A percentile compares a stretch with the other conserved stretches of the same genome.
phyloP scores from a whole-genome alignment of 2,113 vertebrate genomes.

The Mirza zaza region DNA sequence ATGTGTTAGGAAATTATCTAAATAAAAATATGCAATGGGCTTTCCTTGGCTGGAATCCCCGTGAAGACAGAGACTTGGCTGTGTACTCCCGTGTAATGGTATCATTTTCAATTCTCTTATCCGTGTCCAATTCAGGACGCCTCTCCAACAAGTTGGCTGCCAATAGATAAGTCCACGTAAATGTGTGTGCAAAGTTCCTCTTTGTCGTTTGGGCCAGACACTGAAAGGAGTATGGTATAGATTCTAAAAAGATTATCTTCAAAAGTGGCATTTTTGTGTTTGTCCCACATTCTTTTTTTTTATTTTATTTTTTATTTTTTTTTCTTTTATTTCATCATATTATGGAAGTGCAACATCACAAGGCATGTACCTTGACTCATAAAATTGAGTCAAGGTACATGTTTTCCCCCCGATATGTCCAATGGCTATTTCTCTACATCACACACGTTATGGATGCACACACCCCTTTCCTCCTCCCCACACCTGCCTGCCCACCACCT shows the following conservation, averaged over 20 bases:
- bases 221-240: background rate
- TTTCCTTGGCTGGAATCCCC: background rate
- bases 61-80: background rate
- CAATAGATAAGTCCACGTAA: background rate
- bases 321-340: too few species aligned
- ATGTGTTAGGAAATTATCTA: background rate
- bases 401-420: background rate
- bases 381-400: background rate
- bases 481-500: too few species aligned
- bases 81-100: background rate
- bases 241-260: background rate
- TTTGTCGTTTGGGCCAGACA: background rate
- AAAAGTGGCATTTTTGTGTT: background rate
- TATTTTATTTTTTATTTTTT: too few species aligned
- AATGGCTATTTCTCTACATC: background rate
- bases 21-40: background rate
- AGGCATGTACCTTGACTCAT: background rate
- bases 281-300: background rate
- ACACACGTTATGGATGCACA: too few species aligned
- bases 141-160: background rate
- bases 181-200: background rate
- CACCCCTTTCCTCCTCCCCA: too few species aligned
- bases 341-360: background rate
- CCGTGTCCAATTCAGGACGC: background rate
- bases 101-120: background rate